These are phyloP conservation scores for Nipponia nippon DNA, from an alignment of 2,113 vertebrate species.

Conservation along the genomic window DNA sequence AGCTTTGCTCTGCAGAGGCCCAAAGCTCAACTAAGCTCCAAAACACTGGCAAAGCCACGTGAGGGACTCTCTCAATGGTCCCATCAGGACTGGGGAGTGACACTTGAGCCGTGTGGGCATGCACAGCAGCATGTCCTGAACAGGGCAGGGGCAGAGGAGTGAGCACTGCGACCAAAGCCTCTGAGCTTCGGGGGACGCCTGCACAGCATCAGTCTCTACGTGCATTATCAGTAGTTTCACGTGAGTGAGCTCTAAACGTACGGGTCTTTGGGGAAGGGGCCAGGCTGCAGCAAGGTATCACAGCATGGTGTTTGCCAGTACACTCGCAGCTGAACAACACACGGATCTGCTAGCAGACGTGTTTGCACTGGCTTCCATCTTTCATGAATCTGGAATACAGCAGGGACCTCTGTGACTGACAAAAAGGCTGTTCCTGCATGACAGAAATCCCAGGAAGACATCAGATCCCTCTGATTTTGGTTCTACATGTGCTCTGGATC, in stretches of 20 bases:
- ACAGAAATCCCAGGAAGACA: conserved; percentile 36
- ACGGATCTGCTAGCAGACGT: not conserved
- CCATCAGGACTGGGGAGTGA: not conserved
- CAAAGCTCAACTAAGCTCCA: not conserved
- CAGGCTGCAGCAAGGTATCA: conserved; percentile 11
- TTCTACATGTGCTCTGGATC: not conserved
- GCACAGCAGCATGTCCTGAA: not conserved
- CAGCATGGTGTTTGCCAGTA: not conserved
- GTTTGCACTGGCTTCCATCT: conserved; percentile 10
- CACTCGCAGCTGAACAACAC: not conserved
- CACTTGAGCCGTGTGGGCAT: not conserved
- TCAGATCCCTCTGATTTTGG: conserved; percentile 1
- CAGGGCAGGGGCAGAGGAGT: not conserved
- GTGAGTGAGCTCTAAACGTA: not conserved
- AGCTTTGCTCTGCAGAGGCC: not conserved
- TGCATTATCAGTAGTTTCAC: not conserved
- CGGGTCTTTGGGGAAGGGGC: not conserved
- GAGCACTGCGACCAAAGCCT: not conserved
- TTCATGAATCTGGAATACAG: conserved; percentile 31
- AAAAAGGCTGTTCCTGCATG: conserved; percentile 13
- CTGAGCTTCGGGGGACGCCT: not conserved
- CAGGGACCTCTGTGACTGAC: conserved; percentile 32
- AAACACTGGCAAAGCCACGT: not conserved
- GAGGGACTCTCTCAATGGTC: not conserved
- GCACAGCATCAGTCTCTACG: not conserved